A percentile compares a stretch with the other conserved stretches of the same genome.
Conservation (phyloP, 2,113 vertebrate genomes). For the Ariopsis seemanni region DNA sequence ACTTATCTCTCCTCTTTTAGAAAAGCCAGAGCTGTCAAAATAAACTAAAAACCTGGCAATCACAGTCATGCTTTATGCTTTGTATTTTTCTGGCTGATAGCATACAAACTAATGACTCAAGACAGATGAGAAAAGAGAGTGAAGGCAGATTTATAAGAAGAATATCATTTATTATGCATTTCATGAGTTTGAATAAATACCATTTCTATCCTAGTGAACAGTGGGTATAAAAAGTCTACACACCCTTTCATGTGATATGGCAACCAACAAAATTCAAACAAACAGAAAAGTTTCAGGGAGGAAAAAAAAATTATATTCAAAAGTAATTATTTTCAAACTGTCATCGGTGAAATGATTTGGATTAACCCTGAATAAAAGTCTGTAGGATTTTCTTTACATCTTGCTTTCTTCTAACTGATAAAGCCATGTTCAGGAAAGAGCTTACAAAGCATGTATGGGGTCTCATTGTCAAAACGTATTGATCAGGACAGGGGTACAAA, state of each 20-base stretch:
- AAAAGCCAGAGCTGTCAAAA: neutral
- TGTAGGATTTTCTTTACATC: neutral
- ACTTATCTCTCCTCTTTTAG: constrained; percentile 22
- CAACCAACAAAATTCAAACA: neutral
- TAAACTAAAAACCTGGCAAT: neutral
- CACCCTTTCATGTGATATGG: neutral
- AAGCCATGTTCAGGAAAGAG: neutral
- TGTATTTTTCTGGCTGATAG: neutral
- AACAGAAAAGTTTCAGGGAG: neutral
- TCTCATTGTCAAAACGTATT: neutral
- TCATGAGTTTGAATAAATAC: neutral
- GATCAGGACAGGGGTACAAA: neutral
- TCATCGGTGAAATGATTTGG: neutral
- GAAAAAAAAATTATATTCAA: neutral
- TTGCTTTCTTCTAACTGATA: neutral
- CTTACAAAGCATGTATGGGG: neutral
- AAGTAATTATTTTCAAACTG: too few species aligned
- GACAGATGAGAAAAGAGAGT: neutral
- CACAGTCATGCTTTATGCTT: neutral
- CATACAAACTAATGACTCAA: neutral
- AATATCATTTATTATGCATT: neutral
- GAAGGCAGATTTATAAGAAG: neutral
- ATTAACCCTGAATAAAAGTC: neutral
- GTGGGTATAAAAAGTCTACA: neutral
- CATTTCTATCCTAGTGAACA: neutral